phyloP scores from a whole-genome alignment of 2,113 vertebrate species.

The Carettochelys insculpta region DNA sequence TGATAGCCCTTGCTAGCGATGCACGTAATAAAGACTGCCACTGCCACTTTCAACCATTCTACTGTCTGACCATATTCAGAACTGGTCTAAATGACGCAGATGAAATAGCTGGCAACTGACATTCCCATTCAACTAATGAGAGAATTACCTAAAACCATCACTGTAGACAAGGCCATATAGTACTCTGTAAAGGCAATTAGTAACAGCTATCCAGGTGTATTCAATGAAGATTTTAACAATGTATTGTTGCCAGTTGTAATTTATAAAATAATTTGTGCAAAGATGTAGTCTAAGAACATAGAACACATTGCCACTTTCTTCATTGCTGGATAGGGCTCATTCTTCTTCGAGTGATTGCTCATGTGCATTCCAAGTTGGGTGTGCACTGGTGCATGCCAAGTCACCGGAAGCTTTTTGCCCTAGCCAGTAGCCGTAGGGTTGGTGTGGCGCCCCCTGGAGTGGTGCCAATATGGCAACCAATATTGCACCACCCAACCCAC shows the following conservation, averaged over 20 bases:
- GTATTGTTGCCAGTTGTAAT: background rate
- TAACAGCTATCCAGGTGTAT: accelerated
- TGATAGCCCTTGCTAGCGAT: background rate
- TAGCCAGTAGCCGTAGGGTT: too few relatives aligned
- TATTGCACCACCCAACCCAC: too few relatives aligned
- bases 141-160: accelerated
- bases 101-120: background rate
- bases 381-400: too few relatives aligned
- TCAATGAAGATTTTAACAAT: background rate
- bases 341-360: too few relatives aligned
- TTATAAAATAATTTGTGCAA: background rate
- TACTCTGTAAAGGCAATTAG: accelerated
- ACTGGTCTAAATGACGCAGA: accelerated
- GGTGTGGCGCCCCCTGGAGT: too few relatives aligned
- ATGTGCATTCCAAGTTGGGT: too few relatives aligned
- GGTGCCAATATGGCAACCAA: too few relatives aligned
- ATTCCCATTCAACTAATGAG: background rate
- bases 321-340: background rate
- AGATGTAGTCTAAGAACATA: background rate
- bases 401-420: too few relatives aligned
- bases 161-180: background rate
- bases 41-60: accelerated
- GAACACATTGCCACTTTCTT: background rate
- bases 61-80: background rate
- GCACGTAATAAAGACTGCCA: accelerated